Percentiles rank a stretch among this genome's conserved stretches.
phyloP scores from a whole-genome alignment of 2,797 vertebrate genomes.

The Babyrousa celebensis region DNA sequence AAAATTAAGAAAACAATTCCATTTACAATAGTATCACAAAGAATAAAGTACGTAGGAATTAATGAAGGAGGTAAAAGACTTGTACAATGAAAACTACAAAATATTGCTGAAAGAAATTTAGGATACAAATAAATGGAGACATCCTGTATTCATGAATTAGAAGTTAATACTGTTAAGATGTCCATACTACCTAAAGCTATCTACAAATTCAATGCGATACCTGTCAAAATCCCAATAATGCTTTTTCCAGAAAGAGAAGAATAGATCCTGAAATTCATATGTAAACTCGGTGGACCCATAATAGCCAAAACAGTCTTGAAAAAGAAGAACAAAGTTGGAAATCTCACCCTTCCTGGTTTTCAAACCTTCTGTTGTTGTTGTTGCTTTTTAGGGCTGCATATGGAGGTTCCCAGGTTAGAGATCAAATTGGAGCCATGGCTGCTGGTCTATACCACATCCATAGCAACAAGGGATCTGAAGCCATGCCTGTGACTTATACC shows the following conservation, averaged over 20 bases:
- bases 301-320: background rate
- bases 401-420: too few species aligned
- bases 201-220: background rate
- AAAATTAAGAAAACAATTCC: background rate
- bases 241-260: conserved; percentile 7
- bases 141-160: background rate
- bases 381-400: too few species aligned
- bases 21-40: conserved; percentile 2
- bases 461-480: too few species aligned
- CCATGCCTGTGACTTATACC: too few species aligned
- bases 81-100: background rate
- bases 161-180: conserved; percentile 4
- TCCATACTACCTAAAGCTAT: background rate
- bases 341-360: background rate
- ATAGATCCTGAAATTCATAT: background rate
- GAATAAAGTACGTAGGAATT: background rate
- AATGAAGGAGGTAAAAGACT: background rate
- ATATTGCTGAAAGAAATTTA: background rate
- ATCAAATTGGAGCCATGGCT: too few species aligned
- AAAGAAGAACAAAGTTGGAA: background rate
- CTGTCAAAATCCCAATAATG: background rate
- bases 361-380: background rate
- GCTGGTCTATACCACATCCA: too few species aligned
- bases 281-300: background rate
- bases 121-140: background rate